phyloP scores from a whole-genome alignment of 2,797 vertebrate genomes.

The Meda fulgida region DNA sequence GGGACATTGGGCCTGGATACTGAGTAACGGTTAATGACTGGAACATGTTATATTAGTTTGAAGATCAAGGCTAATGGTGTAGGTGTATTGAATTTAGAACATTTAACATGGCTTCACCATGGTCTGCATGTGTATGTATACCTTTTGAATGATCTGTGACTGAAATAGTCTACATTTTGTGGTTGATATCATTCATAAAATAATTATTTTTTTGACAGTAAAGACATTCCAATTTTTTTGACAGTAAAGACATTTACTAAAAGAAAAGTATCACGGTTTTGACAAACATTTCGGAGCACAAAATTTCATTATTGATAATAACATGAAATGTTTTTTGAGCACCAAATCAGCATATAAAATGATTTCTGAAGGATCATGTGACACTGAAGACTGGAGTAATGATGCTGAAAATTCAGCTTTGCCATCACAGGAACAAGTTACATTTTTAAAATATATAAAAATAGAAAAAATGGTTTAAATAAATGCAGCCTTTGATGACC shows the following conservation, averaged over 20 bases:
- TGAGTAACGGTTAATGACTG: slow-evolving; percentile 34
- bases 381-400: not conserved
- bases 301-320: not conserved
- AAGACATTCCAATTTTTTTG: not conserved
- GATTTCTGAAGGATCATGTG: not conserved
- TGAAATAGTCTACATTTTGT: not conserved
- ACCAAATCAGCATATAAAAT: not conserved
- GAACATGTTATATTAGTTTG: slow-evolving; percentile 16
- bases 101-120: not conserved
- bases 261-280: not conserved
- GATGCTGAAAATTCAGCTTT: not conserved
- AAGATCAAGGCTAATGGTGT: slow-evolving; percentile 17
- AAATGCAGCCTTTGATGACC: not conserved
- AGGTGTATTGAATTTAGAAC: slow-evolving; percentile 9
- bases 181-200: not conserved
- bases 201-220: not conserved
- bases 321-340: not conserved
- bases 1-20: slow-evolving; percentile 24
- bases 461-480: too few species aligned
- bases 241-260: not conserved
- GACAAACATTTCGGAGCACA: not conserved
- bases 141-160: not conserved
- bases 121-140: not conserved
- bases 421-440: not conserved
- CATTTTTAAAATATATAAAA: not conserved